Evolutionary conservation across 2,888 invertebrate genomes (phyloP).

Genomic region (Ethmia dodecea): DNA sequence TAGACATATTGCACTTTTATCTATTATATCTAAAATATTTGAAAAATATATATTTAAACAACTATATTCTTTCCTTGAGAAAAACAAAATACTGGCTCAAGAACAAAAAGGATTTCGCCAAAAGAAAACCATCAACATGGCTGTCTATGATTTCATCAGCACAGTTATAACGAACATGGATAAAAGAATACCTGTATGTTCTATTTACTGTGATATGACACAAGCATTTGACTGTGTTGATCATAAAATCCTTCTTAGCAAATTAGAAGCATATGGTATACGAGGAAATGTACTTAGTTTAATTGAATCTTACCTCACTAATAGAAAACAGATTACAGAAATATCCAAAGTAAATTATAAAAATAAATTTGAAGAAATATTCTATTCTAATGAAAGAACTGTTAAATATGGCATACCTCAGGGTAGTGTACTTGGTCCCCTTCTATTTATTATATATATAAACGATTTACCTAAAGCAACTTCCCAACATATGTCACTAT

Average conservation of each 20-base stretch:
- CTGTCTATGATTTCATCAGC: slow-evolving; percentile 2
- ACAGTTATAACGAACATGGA: neutral
- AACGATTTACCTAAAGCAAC: neutral
- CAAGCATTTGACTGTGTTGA: slow-evolving; percentile 9
- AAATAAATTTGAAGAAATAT: neutral
- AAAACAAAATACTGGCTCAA: slow-evolving; percentile 3
- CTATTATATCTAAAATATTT: slow-evolving; percentile 9
- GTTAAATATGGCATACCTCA: slow-evolving; percentile 5
- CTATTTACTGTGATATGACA: slow-evolving; percentile 5
- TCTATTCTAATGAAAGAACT: neutral
- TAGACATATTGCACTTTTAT: slow-evolving; percentile 10
- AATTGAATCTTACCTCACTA: slow-evolving; percentile 3
- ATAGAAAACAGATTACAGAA: slow-evolving; percentile 3
- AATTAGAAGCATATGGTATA: slow-evolving; percentile 7
- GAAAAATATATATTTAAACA: slow-evolving; percentile 10
- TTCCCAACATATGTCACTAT: neutral
- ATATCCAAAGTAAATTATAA: neutral
- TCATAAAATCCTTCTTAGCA: slow-evolving; percentile 4
- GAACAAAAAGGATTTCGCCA: slow-evolving; percentile 13
- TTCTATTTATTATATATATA: neutral
- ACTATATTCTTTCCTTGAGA: slow-evolving; percentile 7
- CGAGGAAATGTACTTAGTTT: slow-evolving; percentile 4
- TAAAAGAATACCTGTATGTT: neutral
- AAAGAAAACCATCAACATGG: slow-evolving; percentile 2
- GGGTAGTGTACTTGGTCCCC: slow-evolving; percentile 1